Evolutionary conservation across 2,797 vertebrate species (phyloP).

Genomic region (Eleutherodactylus coqui): DNA sequence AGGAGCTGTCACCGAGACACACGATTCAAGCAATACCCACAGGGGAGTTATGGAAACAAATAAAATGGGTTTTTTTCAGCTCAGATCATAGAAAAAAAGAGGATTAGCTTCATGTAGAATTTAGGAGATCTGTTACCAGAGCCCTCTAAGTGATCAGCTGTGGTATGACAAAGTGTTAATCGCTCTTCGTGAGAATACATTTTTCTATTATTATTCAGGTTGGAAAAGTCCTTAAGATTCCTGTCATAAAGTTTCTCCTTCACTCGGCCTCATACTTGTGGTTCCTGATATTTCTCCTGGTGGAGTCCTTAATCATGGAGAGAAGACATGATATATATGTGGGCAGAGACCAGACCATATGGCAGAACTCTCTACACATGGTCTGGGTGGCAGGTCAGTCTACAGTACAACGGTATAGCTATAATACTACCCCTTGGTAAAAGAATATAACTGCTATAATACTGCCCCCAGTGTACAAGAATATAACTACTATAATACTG

Average conservation of each 20-base stretch:
- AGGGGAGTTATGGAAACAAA: no score
- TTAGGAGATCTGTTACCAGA: no score
- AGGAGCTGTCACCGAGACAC: no score
- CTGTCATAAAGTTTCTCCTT: slow-evolving; percentile 89
- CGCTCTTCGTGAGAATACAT: not conserved
- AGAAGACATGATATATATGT: slow-evolving; percentile 77
- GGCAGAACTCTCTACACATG: slow-evolving; percentile 91
- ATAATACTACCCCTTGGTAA: not conserved
- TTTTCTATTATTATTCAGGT: slow-evolving; percentile 69
- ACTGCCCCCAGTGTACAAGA: not conserved
- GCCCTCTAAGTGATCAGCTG: no score
- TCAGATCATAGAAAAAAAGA: no score
- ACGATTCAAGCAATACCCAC: no score
- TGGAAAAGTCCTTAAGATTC: slow-evolving; percentile 83
- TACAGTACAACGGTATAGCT: not conserved
- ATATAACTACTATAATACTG: slow-evolving; percentile 10
- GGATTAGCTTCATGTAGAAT: no score
- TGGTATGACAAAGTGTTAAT: no score
- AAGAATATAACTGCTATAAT: slow-evolving; percentile 3
- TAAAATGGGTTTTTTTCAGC: no score
- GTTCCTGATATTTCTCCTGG: slow-evolving; percentile 88
- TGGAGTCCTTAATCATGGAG: slow-evolving; percentile 88
- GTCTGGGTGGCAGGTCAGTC: slow-evolving; percentile 88
- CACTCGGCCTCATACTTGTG: slow-evolving; percentile 90
- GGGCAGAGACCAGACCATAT: slow-evolving; percentile 81